These are phyloP conservation scores for Rachycentron canadum DNA, from an alignment of 2,797 vertebrate species.

Conservation along the genomic window DNA sequence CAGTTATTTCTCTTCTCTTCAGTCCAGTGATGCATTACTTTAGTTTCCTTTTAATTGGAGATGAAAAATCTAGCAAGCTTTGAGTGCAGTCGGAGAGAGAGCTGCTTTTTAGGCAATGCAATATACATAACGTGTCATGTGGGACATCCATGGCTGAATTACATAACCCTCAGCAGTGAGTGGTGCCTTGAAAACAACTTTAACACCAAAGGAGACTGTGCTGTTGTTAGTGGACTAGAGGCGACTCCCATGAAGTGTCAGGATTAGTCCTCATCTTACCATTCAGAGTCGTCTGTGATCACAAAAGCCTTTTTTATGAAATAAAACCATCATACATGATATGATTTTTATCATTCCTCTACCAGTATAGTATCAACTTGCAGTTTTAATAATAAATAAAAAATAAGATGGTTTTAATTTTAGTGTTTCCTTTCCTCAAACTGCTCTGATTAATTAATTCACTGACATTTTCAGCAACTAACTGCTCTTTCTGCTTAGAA, in stretches of 20 bases:
- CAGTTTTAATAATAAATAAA: too few species aligned
- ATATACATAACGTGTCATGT: conserved; percentile 80
- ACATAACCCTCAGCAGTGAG: conserved; percentile 65
- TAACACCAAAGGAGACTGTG: conserved; percentile 36
- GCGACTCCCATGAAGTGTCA: not conserved
- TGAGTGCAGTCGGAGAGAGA: conserved; percentile 68
- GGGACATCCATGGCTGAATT: conserved; percentile 68
- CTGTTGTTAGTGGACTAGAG: conserved; percentile 35
- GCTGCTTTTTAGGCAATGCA: conserved; percentile 79
- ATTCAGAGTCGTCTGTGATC: conserved; percentile 14
- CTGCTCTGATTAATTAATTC: conserved; percentile 36
- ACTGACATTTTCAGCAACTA: conserved; percentile 33
- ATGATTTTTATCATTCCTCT: not conserved
- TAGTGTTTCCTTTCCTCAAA: not conserved
- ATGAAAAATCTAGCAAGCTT: conserved; percentile 75
- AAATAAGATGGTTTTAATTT: conserved; percentile 7
- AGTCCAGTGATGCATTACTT: conserved; percentile 71
- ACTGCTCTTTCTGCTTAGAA: conserved; percentile 27
- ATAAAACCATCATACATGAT: not conserved
- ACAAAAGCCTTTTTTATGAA: conserved; percentile 11
- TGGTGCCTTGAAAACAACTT: conserved; percentile 65
- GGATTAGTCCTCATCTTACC: not conserved
- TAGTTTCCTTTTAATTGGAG: conserved; percentile 79
- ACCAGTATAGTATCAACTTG: not conserved
- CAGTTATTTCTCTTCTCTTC: conserved; percentile 78